Evolutionary conservation across 2,797 vertebrate genomes (phyloP).

Genomic region (Tympanoctomys barrerae): DNA sequence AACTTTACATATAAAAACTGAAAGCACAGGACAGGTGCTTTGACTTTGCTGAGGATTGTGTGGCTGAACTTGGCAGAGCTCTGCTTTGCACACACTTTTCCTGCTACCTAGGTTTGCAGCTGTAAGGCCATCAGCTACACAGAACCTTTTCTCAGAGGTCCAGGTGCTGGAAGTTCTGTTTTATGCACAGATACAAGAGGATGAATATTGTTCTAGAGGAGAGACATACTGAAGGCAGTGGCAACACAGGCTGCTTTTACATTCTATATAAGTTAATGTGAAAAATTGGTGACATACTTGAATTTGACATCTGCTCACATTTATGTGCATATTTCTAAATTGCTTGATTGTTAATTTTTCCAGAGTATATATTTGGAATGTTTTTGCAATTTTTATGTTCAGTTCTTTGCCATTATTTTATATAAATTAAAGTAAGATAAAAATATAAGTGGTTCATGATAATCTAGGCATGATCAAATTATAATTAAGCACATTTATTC

Average conservation of each 20-base stretch:
- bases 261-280: background rate
- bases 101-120: fast-evolving
- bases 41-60: background rate
- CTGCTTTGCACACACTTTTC: fast-evolving
- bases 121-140: fast-evolving
- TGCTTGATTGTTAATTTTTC: background rate
- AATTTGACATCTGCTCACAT: constrained; percentile 12
- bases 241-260: background rate
- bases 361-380: background rate
- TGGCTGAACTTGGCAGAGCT: background rate
- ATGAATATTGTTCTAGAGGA: background rate
- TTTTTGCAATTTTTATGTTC: background rate
- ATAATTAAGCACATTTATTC: constrained; percentile 67
- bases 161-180: fast-evolving
- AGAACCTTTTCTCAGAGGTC: background rate
- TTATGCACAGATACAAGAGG: background rate
- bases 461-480: constrained; percentile 56
- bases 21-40: background rate
- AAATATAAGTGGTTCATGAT: background rate
- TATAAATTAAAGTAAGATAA: constrained; percentile 35
- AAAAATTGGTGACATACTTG: background rate
- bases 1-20: background rate
- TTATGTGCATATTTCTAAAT: background rate
- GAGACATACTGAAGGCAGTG: background rate
- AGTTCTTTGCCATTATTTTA: constrained; percentile 6